Conservation (phyloP, 1,140 invertebrate genomes). For the Frieseomelitta varia region DNA sequence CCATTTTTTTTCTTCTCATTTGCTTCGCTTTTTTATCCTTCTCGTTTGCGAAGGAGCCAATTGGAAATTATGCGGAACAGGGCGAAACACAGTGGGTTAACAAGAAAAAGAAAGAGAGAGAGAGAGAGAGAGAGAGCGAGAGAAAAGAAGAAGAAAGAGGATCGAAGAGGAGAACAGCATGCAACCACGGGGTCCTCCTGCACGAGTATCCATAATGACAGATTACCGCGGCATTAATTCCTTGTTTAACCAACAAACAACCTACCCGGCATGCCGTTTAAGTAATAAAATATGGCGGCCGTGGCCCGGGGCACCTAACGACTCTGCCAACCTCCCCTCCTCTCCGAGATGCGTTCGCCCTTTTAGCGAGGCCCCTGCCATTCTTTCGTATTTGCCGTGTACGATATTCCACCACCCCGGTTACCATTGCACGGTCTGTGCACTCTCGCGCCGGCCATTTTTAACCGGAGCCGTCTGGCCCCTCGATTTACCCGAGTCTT, state of each 20-base stretch:
- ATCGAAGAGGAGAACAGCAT: constrained; percentile 30
- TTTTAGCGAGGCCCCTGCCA: constrained; percentile 21
- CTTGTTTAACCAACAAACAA: constrained; percentile 76
- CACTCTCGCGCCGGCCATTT: constrained; percentile 52
- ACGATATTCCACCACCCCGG: constrained; percentile 21
- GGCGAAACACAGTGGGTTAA: constrained; percentile 26
- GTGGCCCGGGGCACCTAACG: constrained; percentile 54
- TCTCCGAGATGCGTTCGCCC: constrained; percentile 3
- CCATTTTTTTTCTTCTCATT: no score
- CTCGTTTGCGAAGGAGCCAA: constrained; percentile 28
- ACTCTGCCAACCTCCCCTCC: constrained; percentile 26
- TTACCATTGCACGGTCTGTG: constrained; percentile 38
- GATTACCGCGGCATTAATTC: constrained; percentile 74
- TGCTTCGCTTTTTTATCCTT: no score
- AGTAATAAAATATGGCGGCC: constrained; percentile 75
- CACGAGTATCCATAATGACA: constrained; percentile 71
- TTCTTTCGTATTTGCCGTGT: constrained; percentile 26
- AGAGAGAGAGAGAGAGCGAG: not conserved
- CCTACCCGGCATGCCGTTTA: constrained; percentile 72
- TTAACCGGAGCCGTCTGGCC: constrained; percentile 34
- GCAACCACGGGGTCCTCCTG: constrained; percentile 53
- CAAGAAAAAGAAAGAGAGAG: not conserved
- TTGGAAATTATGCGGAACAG: constrained; percentile 47
- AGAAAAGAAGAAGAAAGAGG: not conserved
- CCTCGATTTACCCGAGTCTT: constrained; percentile 36